Evolutionary conservation across 2,113 vertebrate genomes (phyloP).

Genomic region (Chunga burmeisteri): DNA sequence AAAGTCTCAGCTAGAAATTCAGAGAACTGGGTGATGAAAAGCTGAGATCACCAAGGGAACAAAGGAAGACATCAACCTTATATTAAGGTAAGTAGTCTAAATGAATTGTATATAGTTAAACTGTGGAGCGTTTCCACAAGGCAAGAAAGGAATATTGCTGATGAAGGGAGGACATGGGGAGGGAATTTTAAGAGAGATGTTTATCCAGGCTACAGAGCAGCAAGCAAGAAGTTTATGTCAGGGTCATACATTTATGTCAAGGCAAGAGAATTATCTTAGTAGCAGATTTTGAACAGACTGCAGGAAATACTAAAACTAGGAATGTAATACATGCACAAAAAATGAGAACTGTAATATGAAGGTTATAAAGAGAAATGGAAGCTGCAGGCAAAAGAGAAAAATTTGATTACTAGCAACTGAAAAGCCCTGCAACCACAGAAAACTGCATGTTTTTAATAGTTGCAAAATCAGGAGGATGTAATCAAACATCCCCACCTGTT

Average conservation of each 20-base stretch:
- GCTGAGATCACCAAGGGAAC: not conserved
- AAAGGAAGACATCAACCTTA: not conserved
- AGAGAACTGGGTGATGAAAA: not conserved
- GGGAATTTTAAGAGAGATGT: not conserved
- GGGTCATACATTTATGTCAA: not conserved
- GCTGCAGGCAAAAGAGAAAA: not conserved
- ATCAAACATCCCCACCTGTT: not conserved
- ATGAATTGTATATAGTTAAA: not conserved
- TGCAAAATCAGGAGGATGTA: not conserved
- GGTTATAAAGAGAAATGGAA: not conserved
- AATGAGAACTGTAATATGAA: not conserved
- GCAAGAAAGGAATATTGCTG: not conserved
- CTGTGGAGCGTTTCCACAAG: not conserved
- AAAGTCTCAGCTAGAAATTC: not conserved
- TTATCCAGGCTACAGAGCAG: not conserved
- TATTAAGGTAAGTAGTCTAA: not conserved
- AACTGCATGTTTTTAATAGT: not conserved
- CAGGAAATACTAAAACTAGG: not conserved
- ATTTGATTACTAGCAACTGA: not conserved
- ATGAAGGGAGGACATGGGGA: not conserved
- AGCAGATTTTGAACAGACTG: not conserved
- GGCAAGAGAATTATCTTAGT: not conserved
- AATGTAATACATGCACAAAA: not conserved
- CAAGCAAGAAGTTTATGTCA: not conserved
- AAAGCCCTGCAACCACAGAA: not conserved